Base-by-base conservation (phyloP, 2,888 invertebrate species). In the Eustalomyia histrio region DNA sequence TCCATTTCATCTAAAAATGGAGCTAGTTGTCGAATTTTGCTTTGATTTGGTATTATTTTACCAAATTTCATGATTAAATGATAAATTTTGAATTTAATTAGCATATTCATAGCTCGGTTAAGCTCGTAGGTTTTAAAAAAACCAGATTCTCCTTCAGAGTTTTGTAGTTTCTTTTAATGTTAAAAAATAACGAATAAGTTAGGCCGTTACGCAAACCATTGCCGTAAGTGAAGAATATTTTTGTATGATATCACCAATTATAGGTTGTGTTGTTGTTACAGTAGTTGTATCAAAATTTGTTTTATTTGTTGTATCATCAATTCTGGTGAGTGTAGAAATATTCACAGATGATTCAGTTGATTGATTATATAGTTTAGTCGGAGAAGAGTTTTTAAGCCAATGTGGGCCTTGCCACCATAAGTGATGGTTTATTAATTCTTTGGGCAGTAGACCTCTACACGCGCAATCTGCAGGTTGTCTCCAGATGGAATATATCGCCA, bases 71-170 rank as follows among this genome's bases (percentile, higher is more conserved):
- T 74, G 50, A 47, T n/a, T 35, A 58, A 50, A 74, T 24, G 47
- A 29, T 1, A 65, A 39, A 9, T 65, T 52, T 67, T 74, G 60
- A 64, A 14, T 52, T 74, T 60, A 16, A 67, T 67, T 7, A 74
- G 52, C 2, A 43, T 24, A 8, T 65, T 18, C 17, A 1, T 33
- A n/a, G 52, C 16, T 53, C 10, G 0, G 14, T 65, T 58, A 65
- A 39, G 24, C 47, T 64, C 47, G 17, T 43, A 18, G 16, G 55
- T 65, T 74, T 65, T 47, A 3, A 60, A n/a, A 29, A 58, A 50
- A 3, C 58, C 53, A 18, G 50, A 53, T 43, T 65, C 57, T 29
- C 5, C 35, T 14, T 4, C 10, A 3, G 63, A n/a, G 10, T 16
- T 18, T 12, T 10, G 8, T 18, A 8, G 0, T 55, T 72, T 53